These are phyloP conservation scores for Dasyornis broadbenti DNA, from an alignment of 2,113 vertebrate species.

Conservation along the genomic window DNA sequence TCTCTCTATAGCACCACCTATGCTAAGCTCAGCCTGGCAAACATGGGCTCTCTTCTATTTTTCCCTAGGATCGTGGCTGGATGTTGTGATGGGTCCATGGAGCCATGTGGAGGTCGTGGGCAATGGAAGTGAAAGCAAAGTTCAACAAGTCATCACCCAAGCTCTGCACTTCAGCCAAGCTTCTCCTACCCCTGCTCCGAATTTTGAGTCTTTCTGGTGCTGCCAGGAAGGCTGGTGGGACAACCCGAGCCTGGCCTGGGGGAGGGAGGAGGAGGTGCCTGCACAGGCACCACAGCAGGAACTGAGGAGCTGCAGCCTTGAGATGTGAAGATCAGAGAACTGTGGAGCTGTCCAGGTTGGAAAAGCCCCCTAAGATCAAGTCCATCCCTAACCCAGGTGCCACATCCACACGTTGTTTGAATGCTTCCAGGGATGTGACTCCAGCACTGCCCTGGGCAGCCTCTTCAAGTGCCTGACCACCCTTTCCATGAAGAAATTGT, in stretches of 20 bases:
- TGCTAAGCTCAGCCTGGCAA: neutral
- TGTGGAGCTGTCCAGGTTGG: neutral
- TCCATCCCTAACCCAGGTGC: neutral
- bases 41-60: fast-evolving
- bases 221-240: neutral
- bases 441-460: neutral
- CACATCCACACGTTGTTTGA: neutral
- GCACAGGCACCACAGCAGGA: neutral
- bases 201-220: neutral
- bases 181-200: fast-evolving
- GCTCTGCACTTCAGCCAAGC: neutral
- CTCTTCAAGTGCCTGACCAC: neutral
- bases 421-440: neutral
- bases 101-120: neutral
- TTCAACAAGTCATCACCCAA: neutral
- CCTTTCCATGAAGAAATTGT: neutral
- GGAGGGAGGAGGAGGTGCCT: neutral
- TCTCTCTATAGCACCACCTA: neutral
- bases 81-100: neutral
- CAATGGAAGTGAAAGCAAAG: neutral
- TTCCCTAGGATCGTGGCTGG: neutral
- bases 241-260: neutral
- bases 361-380: neutral
- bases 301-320: neutral
- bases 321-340: neutral